Evolutionary conservation across 2,113 vertebrate species (phyloP), one percentile per base, ranked within the genome.

Genomic region (Zosterops pallidus): DNA sequence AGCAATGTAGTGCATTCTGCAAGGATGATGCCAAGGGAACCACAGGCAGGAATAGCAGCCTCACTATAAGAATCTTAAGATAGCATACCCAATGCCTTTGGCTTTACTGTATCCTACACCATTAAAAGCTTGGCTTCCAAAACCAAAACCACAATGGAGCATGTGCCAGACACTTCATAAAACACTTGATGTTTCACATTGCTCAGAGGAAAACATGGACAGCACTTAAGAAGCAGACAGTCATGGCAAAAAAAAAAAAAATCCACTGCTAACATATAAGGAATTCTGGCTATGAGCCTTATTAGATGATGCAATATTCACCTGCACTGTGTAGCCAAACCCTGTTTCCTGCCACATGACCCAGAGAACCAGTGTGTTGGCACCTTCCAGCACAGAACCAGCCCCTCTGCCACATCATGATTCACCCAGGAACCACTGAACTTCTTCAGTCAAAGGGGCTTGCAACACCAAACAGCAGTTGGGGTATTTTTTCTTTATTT

Each of bases 1-100:
- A 95, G 90, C 88, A 80, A 77, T 50, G 64, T 65, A 82, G 74
- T 49, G 31, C 64, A 89, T 86, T 86, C 83, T 93, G 69, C 52
- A 86, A 83, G 68, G 52, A 49, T 20, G 41, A 89, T 78, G 64
- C 56, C 79, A 94, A 83, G 75, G 42, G 44, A 94, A 94, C 35
- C 68, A 90, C 19, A 7, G 52, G 85, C 83, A 86, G 76, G 79
- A 94, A 90, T 11, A 93, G 83, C 44, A 78, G 31, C 57, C 79
- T 71, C 23, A 44, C 64, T 86, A 16, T 24, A 77, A 86, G 56
- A 63, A 56, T 78, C 76, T 80, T 42, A 81, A 93, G 28, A 71
- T 16, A 88, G 67, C 50, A 70, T 7, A 83, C 20, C 35, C 68
- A 93, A 33, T 71, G 76, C 46, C 89, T 92, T 71, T 53, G 85